These are phyloP conservation scores for Bombus superbus DNA, from an alignment of 1,140 invertebrate species.

Conservation along the genomic window DNA sequence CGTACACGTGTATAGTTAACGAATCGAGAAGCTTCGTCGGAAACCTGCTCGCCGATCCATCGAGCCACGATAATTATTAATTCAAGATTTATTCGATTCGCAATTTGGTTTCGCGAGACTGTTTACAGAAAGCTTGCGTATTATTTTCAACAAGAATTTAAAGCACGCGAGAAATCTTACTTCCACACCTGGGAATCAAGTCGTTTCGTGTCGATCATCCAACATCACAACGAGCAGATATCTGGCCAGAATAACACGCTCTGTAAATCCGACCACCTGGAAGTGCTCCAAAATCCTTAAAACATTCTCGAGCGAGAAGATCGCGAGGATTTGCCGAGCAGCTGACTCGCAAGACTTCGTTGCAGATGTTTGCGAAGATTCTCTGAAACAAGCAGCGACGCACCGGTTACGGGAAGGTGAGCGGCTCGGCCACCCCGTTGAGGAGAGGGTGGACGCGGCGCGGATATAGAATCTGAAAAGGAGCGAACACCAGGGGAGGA, in stretches of 20 bases:
- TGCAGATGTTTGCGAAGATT: slow-evolving; percentile 20
- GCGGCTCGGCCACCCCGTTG: background rate
- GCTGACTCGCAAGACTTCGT: background rate
- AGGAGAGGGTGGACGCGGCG: background rate
- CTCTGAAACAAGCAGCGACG: background rate
- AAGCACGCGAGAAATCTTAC: too few relatives aligned
- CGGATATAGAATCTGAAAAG: slow-evolving; percentile 51
- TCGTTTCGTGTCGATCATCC: background rate
- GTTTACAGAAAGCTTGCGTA: too few relatives aligned
- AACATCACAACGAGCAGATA: background rate
- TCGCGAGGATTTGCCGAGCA: background rate
- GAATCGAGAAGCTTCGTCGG: too few relatives aligned
- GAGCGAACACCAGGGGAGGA: slow-evolving; percentile 38
- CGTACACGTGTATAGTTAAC: background rate
- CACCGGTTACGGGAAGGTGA: background rate
- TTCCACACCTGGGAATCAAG: too few relatives aligned
- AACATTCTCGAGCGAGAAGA: background rate
- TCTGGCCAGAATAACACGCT: background rate
- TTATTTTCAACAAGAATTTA: too few relatives aligned
- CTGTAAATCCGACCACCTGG: background rate
- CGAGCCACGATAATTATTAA: too few relatives aligned
- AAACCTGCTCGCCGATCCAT: too few relatives aligned
- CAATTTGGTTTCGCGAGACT: too few relatives aligned
- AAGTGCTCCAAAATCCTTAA: background rate
- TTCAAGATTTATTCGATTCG: too few relatives aligned